phyloP scores from a whole-genome alignment of 1,140 invertebrate genomes.

The Solen grandis region DNA sequence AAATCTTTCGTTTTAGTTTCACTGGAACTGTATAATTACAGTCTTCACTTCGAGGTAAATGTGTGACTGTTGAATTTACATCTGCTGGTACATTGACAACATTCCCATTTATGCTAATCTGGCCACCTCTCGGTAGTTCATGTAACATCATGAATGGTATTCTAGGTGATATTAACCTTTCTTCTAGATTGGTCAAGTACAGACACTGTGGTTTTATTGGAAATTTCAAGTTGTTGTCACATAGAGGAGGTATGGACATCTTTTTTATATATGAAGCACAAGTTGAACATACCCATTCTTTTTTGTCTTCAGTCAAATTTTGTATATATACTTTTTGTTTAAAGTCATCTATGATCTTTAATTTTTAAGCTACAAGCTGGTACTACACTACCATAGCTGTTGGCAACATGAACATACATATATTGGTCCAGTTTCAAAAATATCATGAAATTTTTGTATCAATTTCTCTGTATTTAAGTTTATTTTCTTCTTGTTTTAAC shows the following conservation, averaged over 20 bases:
- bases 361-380: neutral
- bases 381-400: constrained; percentile 51
- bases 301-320: constrained; percentile 5
- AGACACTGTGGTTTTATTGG: constrained; percentile 19
- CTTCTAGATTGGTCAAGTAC: constrained; percentile 45
- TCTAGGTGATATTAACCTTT: constrained; percentile 52
- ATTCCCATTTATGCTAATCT: constrained; percentile 50
- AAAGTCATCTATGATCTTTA: neutral
- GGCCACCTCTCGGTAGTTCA: constrained; percentile 50
- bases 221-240: constrained; percentile 31
- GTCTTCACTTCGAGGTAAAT: constrained; percentile 34
- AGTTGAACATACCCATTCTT: constrained; percentile 52
- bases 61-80: constrained; percentile 48
- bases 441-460: constrained; percentile 19
- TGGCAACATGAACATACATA: constrained; percentile 51
- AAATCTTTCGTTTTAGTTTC: constrained; percentile 55
- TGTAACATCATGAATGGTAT: constrained; percentile 60
- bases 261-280: constrained; percentile 32
- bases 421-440: constrained; percentile 3
- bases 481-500: neutral
- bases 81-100: constrained; percentile 61
- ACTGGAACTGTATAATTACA: constrained; percentile 22
- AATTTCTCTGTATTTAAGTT: neutral
- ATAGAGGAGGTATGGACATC: constrained; percentile 37
- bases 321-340: neutral